Evolutionary conservation across 2,113 vertebrate genomes (phyloP).

Genomic region (Merops nubicus): DNA sequence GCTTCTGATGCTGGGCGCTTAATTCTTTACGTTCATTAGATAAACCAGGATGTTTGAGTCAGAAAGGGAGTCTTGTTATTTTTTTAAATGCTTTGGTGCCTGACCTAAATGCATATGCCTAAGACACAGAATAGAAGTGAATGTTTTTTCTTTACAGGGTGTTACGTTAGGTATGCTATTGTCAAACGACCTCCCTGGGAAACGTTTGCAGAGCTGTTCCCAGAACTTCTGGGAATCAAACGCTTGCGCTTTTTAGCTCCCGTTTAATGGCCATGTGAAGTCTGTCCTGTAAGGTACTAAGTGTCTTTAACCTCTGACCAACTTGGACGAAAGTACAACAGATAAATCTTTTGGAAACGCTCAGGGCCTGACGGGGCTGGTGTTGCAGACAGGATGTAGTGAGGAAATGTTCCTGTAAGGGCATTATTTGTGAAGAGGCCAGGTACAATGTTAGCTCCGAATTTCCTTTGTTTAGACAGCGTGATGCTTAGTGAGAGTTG

Average conservation of each 20-base stretch:
- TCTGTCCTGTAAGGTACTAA: neutral
- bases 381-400: slow-evolving; percentile 18
- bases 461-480: slow-evolving; percentile 6
- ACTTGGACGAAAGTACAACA: neutral
- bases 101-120: neutral
- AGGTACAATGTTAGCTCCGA: neutral
- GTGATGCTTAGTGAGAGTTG: neutral
- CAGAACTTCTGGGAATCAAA: neutral
- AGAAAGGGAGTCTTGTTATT: neutral
- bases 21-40: neutral
- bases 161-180: neutral
- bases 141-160: neutral
- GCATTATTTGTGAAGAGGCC: neutral
- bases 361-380: neutral
- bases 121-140: neutral
- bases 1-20: neutral
- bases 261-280: neutral
- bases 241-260: neutral
- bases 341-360: neutral
- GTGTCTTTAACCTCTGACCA: neutral
- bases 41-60: neutral
- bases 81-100: neutral
- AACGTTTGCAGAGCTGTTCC: neutral
- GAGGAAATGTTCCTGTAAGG: slow-evolving; percentile 40
- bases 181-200: neutral